phyloP scores from a whole-genome alignment of 1,140 invertebrate species.

The Steinernema khuongi region DNA sequence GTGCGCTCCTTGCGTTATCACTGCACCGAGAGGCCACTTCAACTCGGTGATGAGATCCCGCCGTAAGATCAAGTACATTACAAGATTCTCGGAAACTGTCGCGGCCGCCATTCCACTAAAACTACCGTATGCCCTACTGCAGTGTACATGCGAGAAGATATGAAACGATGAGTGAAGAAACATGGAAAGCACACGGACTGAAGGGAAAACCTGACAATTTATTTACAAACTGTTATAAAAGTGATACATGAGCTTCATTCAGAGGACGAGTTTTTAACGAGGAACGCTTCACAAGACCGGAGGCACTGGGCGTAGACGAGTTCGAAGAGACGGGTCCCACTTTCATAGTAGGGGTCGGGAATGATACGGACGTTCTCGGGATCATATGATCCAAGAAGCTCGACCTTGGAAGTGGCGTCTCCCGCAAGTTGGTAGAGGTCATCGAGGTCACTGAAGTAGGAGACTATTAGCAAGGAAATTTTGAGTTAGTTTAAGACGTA shows the following conservation, averaged over 20 bases:
- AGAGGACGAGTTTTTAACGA: slow-evolving; percentile 17
- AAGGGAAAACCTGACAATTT: background rate
- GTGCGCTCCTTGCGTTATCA: slow-evolving; percentile 52
- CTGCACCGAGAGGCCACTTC: slow-evolving; percentile 49
- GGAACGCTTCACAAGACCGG: slow-evolving; percentile 26
- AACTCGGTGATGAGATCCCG: slow-evolving; percentile 42
- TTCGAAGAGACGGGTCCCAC: slow-evolving; percentile 24
- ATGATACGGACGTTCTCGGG: slow-evolving; percentile 73
- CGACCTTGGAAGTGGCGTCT: slow-evolving; percentile 70
- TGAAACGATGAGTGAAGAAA: background rate
- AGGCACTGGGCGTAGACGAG: slow-evolving; percentile 24
- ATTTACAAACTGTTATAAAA: background rate
- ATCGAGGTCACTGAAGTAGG: slow-evolving; percentile 63
- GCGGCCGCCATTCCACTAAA: background rate
- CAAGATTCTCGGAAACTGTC: slow-evolving; percentile 10
- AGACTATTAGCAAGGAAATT: background rate
- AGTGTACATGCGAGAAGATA: background rate
- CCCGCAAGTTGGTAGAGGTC: slow-evolving; percentile 47
- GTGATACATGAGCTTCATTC: background rate
- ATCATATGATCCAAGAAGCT: slow-evolving; percentile 75
- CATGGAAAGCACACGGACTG: background rate
- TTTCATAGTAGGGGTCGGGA: slow-evolving; percentile 77
- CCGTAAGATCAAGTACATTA: slow-evolving; percentile 52
- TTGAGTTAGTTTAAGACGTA: slow-evolving; percentile 25
- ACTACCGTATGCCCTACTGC: background rate